phyloP scores from a whole-genome alignment of 2,113 vertebrate species.

The Psophia crepitans region DNA sequence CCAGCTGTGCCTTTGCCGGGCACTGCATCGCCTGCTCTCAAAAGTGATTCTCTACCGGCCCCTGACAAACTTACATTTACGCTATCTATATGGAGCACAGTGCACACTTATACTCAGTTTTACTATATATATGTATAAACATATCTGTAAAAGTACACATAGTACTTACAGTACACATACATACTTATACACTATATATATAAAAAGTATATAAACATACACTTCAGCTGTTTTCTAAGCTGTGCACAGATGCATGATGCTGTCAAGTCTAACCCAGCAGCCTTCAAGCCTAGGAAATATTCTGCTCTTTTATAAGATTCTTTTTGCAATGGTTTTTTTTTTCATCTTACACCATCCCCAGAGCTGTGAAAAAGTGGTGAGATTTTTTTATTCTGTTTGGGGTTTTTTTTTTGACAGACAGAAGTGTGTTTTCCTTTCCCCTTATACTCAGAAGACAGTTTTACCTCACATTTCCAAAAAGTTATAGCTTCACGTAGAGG shows the following conservation, averaged over 20 bases:
- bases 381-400: neutral
- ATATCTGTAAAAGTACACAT: neutral
- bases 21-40: neutral
- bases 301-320: neutral
- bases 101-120: neutral
- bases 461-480: slow-evolving; percentile 6
- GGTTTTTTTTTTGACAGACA: neutral
- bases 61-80: neutral
- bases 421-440: neutral
- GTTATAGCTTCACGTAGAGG: neutral
- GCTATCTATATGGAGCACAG: neutral
- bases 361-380: neutral
- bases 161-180: neutral
- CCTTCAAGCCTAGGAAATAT: neutral
- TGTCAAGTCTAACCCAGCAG: neutral
- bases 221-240: neutral
- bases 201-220: neutral
- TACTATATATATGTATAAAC: neutral
- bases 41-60: neutral
- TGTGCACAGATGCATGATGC: neutral
- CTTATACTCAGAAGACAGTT: neutral
- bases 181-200: neutral
- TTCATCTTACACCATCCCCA: neutral
- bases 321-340: neutral
- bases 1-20: neutral